Evolutionary conservation across 2,113 vertebrate species (phyloP), one percentile per base, ranked within the genome.

Genomic region (Eurystomus gularis): DNA sequence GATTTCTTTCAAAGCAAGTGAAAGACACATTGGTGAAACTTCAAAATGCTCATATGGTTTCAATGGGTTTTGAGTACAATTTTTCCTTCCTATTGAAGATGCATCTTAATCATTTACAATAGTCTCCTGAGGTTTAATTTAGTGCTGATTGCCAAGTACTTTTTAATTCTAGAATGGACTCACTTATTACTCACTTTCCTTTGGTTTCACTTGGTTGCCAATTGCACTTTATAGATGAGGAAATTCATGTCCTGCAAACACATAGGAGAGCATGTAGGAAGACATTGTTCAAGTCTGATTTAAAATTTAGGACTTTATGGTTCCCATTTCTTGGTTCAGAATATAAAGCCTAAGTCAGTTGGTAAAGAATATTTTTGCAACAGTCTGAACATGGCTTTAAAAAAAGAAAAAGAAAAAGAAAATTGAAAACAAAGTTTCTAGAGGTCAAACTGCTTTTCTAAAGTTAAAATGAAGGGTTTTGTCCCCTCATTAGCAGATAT

Each of bases 101-200:
- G 26, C 29, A 77, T 91, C 66, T 81, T 86, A 84, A 90, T 79
- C 20, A 84, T 83, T 90, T 84, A 23, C 57, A 65, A 44, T 58
- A 54, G 55, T 78, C 68, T 86, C 37, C 52, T 44, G 64, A 92
- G 69, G 72, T 76, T 91, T 78, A 84, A 69, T 88, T 93, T 91
- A 92, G 40, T 86, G 86, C 65, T 94, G 86, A 84, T 88, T 96
- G 61, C 37, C 48, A 83, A 82, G 55, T 44, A 66, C 76, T 92
- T 91, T 93, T 88, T 83, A 91, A 81, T 94, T 88, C 35, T 76
- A 54, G 72, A 88, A 78, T 6, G 7, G 39, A 91, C 15, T 71
- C 2, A 0, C 52, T 92, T 94, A 55, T 77, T 82, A 62, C 51
- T 80, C 25, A 51, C 40, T 86, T 92, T 91, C 69, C 55, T 82